Conservation (phyloP, 2,888 invertebrate genomes). For the Andrena haemorrhoa region DNA sequence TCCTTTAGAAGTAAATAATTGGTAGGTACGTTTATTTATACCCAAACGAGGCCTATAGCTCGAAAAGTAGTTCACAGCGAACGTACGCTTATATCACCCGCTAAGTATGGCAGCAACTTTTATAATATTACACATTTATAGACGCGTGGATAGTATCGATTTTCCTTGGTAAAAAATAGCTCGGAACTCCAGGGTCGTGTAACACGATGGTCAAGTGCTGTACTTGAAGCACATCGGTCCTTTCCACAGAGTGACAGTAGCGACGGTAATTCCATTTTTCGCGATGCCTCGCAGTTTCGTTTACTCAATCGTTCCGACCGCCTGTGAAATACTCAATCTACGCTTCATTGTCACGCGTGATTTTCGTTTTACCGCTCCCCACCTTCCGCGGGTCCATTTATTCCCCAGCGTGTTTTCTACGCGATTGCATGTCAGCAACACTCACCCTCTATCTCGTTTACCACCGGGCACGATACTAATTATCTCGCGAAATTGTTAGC, state of each 20-base stretch:
- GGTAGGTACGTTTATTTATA: neutral
- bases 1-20: neutral
- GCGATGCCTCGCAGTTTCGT: neutral
- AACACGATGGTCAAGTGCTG: neutral
- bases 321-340: neutral
- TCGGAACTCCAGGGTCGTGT: neutral
- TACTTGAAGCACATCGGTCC: too few species aligned
- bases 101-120: neutral
- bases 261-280: neutral
- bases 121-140: neutral
- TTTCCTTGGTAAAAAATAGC: neutral
- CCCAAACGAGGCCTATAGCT: neutral
- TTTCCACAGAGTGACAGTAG: neutral
- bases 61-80: neutral
- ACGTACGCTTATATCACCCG: neutral
- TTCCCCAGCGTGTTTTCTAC: neutral
- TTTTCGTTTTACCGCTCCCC: neutral
- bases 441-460: conserved; percentile 29
- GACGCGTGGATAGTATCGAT: neutral
- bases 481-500: too few species aligned
- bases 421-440: conserved; percentile 21
- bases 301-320: neutral
- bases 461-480: conserved; percentile 7
- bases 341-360: neutral
- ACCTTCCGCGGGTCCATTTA: neutral